phyloP scores from a whole-genome alignment of 2,797 vertebrate genomes.

The Ceyx erithaca region DNA sequence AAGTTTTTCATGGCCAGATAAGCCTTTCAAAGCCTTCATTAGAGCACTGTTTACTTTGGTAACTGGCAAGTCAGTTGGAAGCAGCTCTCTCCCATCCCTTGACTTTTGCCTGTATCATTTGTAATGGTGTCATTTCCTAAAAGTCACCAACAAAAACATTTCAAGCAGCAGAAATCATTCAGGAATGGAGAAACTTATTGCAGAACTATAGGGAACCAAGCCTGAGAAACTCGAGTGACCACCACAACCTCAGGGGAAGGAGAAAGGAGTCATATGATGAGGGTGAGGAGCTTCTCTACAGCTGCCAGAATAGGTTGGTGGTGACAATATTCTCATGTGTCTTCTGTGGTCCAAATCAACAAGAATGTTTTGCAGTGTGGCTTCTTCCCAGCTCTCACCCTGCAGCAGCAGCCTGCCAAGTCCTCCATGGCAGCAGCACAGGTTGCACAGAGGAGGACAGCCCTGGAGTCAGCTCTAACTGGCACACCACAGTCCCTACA shows the following conservation, averaged over 20 bases:
- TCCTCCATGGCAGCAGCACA: not conserved
- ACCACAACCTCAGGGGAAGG: not conserved
- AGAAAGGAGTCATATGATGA: fast-evolving
- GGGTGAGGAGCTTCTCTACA: not conserved
- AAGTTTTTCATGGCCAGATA: not conserved
- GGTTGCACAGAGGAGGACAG: not conserved
- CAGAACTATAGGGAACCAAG: not conserved
- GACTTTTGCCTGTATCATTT: not conserved
- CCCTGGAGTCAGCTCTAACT: not conserved
- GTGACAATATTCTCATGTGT: fast-evolving
- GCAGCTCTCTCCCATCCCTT: not conserved
- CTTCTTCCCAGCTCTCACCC: not conserved
- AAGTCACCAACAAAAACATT: constrained; percentile 34
- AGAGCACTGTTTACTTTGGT: constrained; percentile 27
- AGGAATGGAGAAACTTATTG: not conserved
- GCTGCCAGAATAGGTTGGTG: not conserved
- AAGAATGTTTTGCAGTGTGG: not conserved
- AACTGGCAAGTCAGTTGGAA: not conserved
- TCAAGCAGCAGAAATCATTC: not conserved
- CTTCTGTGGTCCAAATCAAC: not conserved
- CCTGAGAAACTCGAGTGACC: not conserved
- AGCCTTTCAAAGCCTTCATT: not conserved
- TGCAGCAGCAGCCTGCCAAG: not conserved
- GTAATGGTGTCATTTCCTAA: constrained; percentile 8
- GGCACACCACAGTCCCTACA: fast-evolving